A percentile compares a stretch with the other conserved stretches of the same genome.
Evolutionary conservation across 2,113 vertebrate genomes (phyloP).

Genomic region (Hucho hucho): DNA sequence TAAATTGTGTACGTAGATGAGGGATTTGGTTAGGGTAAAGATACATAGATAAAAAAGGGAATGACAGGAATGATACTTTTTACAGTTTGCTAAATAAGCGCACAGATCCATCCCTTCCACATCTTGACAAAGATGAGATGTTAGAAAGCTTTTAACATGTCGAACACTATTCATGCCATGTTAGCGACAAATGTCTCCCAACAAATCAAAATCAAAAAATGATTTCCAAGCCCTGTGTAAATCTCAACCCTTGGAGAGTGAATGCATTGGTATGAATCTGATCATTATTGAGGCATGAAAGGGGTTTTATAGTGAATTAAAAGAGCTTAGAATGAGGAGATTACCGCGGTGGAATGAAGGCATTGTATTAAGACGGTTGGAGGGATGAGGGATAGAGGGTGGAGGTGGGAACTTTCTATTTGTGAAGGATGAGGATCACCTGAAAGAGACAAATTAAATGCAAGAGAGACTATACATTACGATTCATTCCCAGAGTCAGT

Average conservation of each 20-base stretch:
- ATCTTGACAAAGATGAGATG: slow-evolving; percentile 27
- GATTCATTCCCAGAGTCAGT: slow-evolving; percentile 40
- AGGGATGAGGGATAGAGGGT: background rate
- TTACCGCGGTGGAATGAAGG: slow-evolving; percentile 51
- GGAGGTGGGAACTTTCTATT: slow-evolving; percentile 18
- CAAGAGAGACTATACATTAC: slow-evolving; percentile 25
- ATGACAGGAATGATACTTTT: too few species aligned
- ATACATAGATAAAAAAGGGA: background rate
- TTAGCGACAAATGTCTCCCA: slow-evolving; percentile 37
- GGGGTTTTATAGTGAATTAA: slow-evolving; percentile 59
- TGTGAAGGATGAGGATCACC: slow-evolving; percentile 41
- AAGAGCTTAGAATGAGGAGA: slow-evolving; percentile 57
- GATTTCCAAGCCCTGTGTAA: slow-evolving; percentile 63
- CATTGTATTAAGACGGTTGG: slow-evolving; percentile 23
- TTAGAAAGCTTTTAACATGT: slow-evolving; percentile 18
- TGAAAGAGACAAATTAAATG: slow-evolving; percentile 47
- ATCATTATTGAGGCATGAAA: slow-evolving; percentile 61
- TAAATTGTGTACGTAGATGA: background rate
- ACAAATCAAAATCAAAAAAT: slow-evolving; percentile 67
- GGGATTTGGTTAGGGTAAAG: background rate
- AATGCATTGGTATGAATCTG: slow-evolving; percentile 62
- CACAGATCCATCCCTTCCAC: background rate
- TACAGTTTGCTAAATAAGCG: too few species aligned
- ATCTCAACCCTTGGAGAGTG: slow-evolving; percentile 57
- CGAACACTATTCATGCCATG: slow-evolving; percentile 14